Conservation (phyloP, 2,888 invertebrate species). For the Rhamnusium bicolor region DNA sequence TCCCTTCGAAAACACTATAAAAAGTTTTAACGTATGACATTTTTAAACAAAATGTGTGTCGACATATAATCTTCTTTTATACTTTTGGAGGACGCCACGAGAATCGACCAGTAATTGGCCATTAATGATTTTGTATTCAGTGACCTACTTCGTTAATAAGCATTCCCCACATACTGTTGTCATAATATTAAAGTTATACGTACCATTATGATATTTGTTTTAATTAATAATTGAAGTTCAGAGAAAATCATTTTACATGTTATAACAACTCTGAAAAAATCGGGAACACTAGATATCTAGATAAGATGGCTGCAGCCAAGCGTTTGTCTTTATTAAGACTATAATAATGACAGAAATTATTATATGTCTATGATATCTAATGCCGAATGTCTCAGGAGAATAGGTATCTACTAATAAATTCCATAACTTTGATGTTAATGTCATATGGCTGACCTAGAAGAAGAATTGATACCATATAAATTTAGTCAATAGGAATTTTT, state of each 20-base stretch:
- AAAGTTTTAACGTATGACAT: background rate
- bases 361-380: too few species aligned
- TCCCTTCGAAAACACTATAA: background rate
- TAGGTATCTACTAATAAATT: too few species aligned
- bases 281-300: too few species aligned
- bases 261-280: too few species aligned
- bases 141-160: background rate
- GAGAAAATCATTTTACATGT: background rate
- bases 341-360: too few species aligned
- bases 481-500: too few species aligned
- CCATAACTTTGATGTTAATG: too few species aligned
- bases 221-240: background rate
- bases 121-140: background rate
- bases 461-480: too few species aligned
- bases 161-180: background rate
- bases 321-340: too few species aligned
- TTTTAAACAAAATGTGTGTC: constrained; percentile 1
- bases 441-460: too few species aligned
- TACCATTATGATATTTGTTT: background rate
- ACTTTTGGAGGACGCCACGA: background rate
- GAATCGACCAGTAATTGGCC: background rate
- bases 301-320: too few species aligned
- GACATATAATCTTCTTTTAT: background rate
- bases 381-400: too few species aligned
- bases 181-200: background rate